A percentile compares a stretch with the other conserved stretches of the same genome.
Evolutionary conservation across 2,113 vertebrate genomes (phyloP).

Genomic region (Elgaria multicarinata): DNA sequence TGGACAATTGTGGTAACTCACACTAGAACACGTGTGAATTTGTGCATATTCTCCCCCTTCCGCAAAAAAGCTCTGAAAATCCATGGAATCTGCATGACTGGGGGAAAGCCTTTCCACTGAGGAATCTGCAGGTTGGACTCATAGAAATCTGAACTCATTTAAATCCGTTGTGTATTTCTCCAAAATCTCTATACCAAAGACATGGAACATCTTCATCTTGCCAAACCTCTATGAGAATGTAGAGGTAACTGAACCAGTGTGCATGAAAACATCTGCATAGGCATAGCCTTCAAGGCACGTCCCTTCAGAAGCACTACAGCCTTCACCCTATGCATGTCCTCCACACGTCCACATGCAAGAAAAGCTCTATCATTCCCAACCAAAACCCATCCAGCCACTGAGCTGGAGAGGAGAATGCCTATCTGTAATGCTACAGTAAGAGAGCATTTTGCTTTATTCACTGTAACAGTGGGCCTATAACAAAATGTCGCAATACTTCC

Average conservation of each 20-base stretch:
- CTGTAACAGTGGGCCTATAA: neutral
- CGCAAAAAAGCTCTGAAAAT: too few relatives aligned
- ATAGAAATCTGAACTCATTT: too few relatives aligned
- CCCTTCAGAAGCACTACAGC: neutral
- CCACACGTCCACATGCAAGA: neutral
- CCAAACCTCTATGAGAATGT: neutral
- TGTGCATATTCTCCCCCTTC: too few relatives aligned
- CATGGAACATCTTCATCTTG: neutral
- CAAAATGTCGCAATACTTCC: neutral
- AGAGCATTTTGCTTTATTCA: neutral
- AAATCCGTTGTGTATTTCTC: too few relatives aligned
- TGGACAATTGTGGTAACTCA: neutral
- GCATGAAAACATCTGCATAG: neutral
- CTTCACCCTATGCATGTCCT: neutral
- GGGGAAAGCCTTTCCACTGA: too few relatives aligned
- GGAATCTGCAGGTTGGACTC: too few relatives aligned
- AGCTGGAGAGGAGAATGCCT: too few relatives aligned
- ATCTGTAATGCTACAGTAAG: neutral
- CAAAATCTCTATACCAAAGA: neutral
- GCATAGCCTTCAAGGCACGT: neutral
- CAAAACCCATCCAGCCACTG: neutral
- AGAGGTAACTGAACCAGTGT: neutral
- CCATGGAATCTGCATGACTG: too few relatives aligned
- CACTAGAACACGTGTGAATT: too few relatives aligned
- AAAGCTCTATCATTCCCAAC: neutral